Evolutionary conservation across 2,113 vertebrate genomes (phyloP).

Genomic region (Anguilla rostrata): DNA sequence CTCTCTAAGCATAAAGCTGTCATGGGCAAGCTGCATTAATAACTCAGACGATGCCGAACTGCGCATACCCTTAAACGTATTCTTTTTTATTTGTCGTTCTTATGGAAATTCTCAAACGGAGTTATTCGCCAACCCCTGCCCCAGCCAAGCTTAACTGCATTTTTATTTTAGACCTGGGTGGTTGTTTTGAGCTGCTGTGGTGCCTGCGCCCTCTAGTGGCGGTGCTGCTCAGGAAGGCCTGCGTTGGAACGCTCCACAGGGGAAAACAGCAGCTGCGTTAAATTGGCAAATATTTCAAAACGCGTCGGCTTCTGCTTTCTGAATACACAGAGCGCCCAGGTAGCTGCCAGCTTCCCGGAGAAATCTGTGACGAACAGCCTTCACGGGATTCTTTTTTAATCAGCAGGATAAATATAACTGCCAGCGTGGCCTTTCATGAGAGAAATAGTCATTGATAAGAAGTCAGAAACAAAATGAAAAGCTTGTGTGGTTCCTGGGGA

Average conservation of each 20-base stretch:
- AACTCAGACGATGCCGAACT: neutral
- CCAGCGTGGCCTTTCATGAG: no score
- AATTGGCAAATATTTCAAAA: no score
- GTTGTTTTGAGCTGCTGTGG: neutral
- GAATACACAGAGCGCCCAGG: no score
- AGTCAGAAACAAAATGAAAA: no score
- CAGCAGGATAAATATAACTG: no score
- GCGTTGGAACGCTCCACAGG: no score
- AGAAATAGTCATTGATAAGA: no score
- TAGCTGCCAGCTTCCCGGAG: no score
- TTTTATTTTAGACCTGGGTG: neutral
- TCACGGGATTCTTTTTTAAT: no score
- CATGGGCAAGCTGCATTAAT: neutral
- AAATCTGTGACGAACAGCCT: no score
- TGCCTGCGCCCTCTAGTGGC: neutral
- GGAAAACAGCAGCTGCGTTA: neutral
- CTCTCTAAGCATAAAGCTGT: slow-evolving; percentile 26
- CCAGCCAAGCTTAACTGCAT: neutral
- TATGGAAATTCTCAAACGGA: neutral
- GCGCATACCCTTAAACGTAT: neutral
- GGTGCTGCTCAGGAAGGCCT: neutral
- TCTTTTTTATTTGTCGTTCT: neutral
- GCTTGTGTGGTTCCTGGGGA: no score
- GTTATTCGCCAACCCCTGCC: neutral
- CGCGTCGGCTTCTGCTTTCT: no score